Conservation (phyloP, 2,113 vertebrate species). For the Oncorhynchus keta region DNA sequence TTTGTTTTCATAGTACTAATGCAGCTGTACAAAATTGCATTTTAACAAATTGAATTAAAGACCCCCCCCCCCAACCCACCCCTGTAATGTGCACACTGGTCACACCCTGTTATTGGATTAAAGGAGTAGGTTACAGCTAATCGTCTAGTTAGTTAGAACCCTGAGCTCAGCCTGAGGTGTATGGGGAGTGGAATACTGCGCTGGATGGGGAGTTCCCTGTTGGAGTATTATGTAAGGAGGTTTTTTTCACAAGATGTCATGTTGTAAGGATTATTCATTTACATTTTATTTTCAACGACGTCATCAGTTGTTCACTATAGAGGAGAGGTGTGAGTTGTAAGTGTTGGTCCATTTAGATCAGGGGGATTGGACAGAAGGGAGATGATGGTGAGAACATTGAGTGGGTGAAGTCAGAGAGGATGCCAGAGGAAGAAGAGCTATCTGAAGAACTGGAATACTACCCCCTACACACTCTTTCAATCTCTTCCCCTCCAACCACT, state of each 20-base stretch:
- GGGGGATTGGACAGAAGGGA: constrained; percentile 37
- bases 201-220: neutral
- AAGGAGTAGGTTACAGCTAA: too few relatives aligned
- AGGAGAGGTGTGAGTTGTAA: neutral
- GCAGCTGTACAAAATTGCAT: too few relatives aligned
- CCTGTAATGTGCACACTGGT: too few relatives aligned
- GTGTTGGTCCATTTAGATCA: neutral
- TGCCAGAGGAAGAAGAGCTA: constrained; percentile 47
- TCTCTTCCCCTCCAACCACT: constrained; percentile 26
- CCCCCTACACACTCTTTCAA: constrained; percentile 15
- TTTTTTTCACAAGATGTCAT: neutral
- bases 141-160: neutral
- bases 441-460: constrained; percentile 54
- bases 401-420: constrained; percentile 47
- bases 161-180: neutral
- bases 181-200: too few relatives aligned
- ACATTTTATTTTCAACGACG: neutral
- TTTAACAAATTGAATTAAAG: too few relatives aligned
- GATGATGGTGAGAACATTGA: constrained; percentile 20
- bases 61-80: too few relatives aligned
- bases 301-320: neutral
- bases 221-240: neutral
- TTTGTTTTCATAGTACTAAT: too few relatives aligned
- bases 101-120: too few relatives aligned
- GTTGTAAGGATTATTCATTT: neutral